phyloP scores from a whole-genome alignment of 2,797 vertebrate species.

The Delichon dasypus region DNA sequence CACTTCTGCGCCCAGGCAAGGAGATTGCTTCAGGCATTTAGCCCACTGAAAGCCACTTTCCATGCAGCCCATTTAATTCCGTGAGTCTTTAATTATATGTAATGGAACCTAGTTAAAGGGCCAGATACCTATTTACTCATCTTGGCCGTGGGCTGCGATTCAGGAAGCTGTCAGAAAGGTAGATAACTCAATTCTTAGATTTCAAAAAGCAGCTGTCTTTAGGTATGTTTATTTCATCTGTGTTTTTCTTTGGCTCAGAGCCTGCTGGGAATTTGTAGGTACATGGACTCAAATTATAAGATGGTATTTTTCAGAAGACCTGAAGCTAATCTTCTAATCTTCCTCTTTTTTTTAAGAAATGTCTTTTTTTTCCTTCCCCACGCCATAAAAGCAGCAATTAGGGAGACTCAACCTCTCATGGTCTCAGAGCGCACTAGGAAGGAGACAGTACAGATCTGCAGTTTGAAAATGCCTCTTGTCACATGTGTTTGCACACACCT shows the following conservation, averaged over 20 bases:
- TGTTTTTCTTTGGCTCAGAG: conserved; percentile 69
- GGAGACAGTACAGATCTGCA: neutral
- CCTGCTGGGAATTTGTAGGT: conserved; percentile 70
- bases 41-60: conserved; percentile 93
- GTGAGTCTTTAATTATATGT: conserved; percentile 95
- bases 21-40: conserved; percentile 91
- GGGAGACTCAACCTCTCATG: neutral
- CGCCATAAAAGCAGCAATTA: conserved; percentile 63
- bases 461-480: neutral
- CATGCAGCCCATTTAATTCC: conserved; percentile 93
- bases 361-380: neutral
- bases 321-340: conserved; percentile 56
- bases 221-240: conserved; percentile 73
- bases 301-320: conserved; percentile 70
- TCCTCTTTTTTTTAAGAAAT: neutral
- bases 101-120: conserved; percentile 87
- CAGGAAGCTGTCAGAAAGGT: conserved; percentile 77
- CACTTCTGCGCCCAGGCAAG: conserved; percentile 77
- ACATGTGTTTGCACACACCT: neutral
- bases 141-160: conserved; percentile 73
- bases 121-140: conserved; percentile 72
- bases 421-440: neutral
- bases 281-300: conserved; percentile 72
- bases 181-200: conserved; percentile 78
- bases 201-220: conserved; percentile 70